Conservation (phyloP, 2,888 invertebrate species). For the Pristionchus fissidentatus region DNA sequence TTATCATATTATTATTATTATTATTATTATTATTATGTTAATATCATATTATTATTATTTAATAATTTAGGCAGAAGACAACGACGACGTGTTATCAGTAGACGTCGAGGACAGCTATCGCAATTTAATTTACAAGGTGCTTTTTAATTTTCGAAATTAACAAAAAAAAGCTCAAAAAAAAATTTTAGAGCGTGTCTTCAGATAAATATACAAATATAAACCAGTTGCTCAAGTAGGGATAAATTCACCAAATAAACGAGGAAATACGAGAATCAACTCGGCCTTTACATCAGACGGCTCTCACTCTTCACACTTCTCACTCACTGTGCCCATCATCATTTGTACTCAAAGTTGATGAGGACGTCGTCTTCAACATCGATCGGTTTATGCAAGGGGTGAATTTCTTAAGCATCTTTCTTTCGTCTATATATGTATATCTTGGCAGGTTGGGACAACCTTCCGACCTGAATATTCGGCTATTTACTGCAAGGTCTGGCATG, state of each 20-base stretch:
- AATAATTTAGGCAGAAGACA: too few relatives aligned
- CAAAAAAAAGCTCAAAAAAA: too few relatives aligned
- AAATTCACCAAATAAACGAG: too few relatives aligned
- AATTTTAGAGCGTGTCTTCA: too few relatives aligned
- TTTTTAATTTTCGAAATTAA: too few relatives aligned
- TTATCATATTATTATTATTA: too few relatives aligned
- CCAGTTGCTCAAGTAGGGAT: too few relatives aligned
- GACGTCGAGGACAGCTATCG: constrained; percentile 21
- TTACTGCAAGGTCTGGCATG: constrained; percentile 35
- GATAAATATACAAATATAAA: too few relatives aligned
- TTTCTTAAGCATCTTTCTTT: not conserved
- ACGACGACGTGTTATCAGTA: not conserved
- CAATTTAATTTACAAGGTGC: constrained; percentile 39
- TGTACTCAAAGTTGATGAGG: constrained; percentile 4
- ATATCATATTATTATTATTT: too few relatives aligned
- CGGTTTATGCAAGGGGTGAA: constrained; percentile 12
- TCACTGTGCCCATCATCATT: not conserved
- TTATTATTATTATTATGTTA: too few relatives aligned
- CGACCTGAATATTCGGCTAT: not conserved
- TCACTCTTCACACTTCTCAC: not conserved
- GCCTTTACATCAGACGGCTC: not conserved
- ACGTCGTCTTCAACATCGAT: constrained; percentile 42
- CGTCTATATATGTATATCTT: not conserved
- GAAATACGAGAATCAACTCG: too few relatives aligned
- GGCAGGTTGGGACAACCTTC: not conserved